Evolutionary conservation across 1,140 invertebrate species (phyloP), one percentile per base, ranked within the genome.

Genomic region (Arctopsyche grandis): DNA sequence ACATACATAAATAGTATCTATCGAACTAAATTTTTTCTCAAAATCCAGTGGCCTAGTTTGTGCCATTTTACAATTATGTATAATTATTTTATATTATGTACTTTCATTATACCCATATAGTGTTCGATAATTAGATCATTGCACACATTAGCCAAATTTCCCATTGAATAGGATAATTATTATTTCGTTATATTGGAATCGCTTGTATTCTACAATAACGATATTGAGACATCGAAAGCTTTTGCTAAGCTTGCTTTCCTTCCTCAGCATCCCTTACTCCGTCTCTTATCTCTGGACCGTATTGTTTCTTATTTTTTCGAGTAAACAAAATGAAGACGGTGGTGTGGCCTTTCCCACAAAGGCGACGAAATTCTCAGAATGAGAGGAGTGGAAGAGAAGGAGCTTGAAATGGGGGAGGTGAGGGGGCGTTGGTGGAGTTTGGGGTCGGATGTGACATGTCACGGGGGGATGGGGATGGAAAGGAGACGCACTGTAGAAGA

Each of bases 231-330:
- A 52, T 52, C 48, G 16, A 16, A 52, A 12, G 48, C 48, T 52
- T 52, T 52, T 16, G 48, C 48, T 1, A 52, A 16, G 12, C 48
- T 16, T 10, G 16, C 1, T 5, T 16, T 10, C 10, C 16, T 38
- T 38, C 29, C 29, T 38, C 10, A 52, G 1, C 10, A 5, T 52
- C 48, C 10, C 10, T 52, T 14, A 3, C 16, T 14, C 48, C 48
- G 48, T 1, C 10, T 1, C 48, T 52, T 52, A 52, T 52, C 48
- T 52, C 48, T 52, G 48, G 48, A 52, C 48, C 48, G 48, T 52
- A 52, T 52, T 52, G 48, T 52, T 52, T 52, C 48, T 52, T 52
- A 52, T 52, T 52, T 52, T 52, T 52, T 52, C 48, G 48, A 14
- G 48, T 52, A 52, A 52, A 52, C 48, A 52, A 52, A 52, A 52